Evolutionary conservation across 2,113 vertebrate species (phyloP).

Genomic region (Menura novaehollandiae): DNA sequence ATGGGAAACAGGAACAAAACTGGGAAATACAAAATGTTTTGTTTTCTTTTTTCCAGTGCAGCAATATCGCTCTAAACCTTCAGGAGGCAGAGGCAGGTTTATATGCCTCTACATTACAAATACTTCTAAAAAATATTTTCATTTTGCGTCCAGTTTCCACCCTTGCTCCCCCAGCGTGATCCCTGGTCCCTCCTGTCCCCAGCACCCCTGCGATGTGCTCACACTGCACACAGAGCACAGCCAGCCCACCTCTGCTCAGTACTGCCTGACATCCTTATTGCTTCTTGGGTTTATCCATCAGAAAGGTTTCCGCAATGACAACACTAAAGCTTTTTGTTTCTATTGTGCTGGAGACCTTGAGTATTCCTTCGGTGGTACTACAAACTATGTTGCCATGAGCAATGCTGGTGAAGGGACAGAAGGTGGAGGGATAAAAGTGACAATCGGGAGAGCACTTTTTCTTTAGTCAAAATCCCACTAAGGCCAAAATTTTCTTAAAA

Average conservation of each 20-base stretch:
- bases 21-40: not conserved
- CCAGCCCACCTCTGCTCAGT: not conserved
- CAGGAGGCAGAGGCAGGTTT: not conserved
- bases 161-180: not conserved
- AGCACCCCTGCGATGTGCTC: rapidly evolving
- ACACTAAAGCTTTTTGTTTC: not conserved
- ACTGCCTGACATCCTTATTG: not conserved
- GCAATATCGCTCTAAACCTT: not conserved
- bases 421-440: not conserved
- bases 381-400: not conserved
- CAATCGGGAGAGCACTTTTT: not conserved
- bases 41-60: not conserved
- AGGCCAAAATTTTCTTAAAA: not conserved
- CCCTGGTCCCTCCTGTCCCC: not conserved
- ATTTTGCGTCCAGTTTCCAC: rapidly evolving
- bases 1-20: not conserved
- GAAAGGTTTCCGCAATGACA: not conserved
- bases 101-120: not conserved
- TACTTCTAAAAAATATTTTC: not conserved
- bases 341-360: not conserved
- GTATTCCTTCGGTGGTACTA: not conserved
- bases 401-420: not conserved
- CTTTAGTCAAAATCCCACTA: not conserved
- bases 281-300: not conserved
- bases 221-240: rapidly evolving